phyloP scores from a whole-genome alignment of 2,797 vertebrate species.

The Rhinoraja longicauda region DNA sequence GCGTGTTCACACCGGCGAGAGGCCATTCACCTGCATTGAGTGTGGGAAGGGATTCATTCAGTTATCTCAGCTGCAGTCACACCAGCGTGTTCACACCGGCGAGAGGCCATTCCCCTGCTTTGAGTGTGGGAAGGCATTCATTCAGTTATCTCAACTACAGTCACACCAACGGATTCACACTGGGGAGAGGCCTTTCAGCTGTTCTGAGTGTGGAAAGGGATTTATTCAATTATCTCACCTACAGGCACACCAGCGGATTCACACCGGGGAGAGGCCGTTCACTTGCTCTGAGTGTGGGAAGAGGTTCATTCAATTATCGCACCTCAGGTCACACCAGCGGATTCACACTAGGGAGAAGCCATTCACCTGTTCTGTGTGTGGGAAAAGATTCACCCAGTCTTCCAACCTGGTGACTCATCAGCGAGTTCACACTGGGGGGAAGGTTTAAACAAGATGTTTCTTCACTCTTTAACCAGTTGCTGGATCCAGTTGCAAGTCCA shows the following conservation, averaged over 20 bases:
- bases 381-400: no score
- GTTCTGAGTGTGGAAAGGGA: no score
- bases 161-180: no score
- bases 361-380: not conserved
- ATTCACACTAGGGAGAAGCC: constrained; percentile 12
- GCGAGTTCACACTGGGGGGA: no score
- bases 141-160: not conserved
- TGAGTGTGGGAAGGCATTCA: not conserved
- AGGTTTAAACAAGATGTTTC: no score
- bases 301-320: not conserved
- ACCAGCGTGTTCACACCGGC: not conserved
- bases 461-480: no score
- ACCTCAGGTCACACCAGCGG: not conserved
- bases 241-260: not conserved
- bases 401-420: no score
- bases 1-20: not conserved
- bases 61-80: not conserved
- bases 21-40: not conserved
- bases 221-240: no score
- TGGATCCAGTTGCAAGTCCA: no score
- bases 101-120: constrained; percentile 1
- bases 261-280: constrained; percentile 7
- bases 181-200: no score
- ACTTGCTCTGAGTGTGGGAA: not conserved
- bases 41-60: constrained; percentile 18